A percentile compares a stretch with the other conserved stretches of the same genome.
Evolutionary conservation across 1,140 invertebrate genomes (phyloP).

Genomic region (Mycetomoellerius zeteki): DNA sequence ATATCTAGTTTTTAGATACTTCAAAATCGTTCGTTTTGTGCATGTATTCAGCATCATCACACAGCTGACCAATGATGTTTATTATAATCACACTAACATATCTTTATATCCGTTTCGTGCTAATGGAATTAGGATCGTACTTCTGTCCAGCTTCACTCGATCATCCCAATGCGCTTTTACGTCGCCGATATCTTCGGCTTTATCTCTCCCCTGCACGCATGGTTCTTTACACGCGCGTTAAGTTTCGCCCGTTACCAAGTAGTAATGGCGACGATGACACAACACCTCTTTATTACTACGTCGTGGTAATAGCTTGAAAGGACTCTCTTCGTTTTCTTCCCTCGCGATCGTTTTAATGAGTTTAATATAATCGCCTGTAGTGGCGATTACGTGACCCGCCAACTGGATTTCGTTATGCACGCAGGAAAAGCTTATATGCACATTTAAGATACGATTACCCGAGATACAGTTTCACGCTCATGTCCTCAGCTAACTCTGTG

Average conservation of each 20-base stretch:
- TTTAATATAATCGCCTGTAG: slow-evolving; percentile 66
- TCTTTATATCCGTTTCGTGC: slow-evolving; percentile 68
- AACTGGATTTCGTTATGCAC: slow-evolving; percentile 26
- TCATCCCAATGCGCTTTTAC: slow-evolving; percentile 60
- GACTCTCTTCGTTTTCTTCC: slow-evolving; percentile 33
- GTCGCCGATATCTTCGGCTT: slow-evolving; percentile 31
- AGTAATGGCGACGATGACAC: slow-evolving; percentile 72
- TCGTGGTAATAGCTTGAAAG: slow-evolving; percentile 67
- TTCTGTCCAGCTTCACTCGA: slow-evolving; percentile 49
- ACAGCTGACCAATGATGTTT: slow-evolving; percentile 64
- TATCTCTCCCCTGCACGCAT: slow-evolving; percentile 33
- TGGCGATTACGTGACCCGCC: slow-evolving; percentile 54
- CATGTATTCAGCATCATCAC: slow-evolving; percentile 71
- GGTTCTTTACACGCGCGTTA: slow-evolving; percentile 19
- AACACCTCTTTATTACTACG: slow-evolving; percentile 75
- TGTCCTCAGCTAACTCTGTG: not conserved
- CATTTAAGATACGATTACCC: slow-evolving; percentile 15
- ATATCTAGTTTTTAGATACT: too few relatives aligned
- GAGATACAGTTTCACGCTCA: slow-evolving; percentile 29
- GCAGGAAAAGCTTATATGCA: not conserved
- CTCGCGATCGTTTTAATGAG: slow-evolving; percentile 65
- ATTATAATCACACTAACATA: slow-evolving; percentile 76
- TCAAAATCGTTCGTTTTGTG: not conserved
- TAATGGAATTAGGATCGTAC: slow-evolving; percentile 79
- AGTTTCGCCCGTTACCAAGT: slow-evolving; percentile 61